A percentile compares a stretch with the other conserved stretches of the same genome.
Conservation (phyloP, 2,113 vertebrate genomes). For the Engystomops pustulosus region DNA sequence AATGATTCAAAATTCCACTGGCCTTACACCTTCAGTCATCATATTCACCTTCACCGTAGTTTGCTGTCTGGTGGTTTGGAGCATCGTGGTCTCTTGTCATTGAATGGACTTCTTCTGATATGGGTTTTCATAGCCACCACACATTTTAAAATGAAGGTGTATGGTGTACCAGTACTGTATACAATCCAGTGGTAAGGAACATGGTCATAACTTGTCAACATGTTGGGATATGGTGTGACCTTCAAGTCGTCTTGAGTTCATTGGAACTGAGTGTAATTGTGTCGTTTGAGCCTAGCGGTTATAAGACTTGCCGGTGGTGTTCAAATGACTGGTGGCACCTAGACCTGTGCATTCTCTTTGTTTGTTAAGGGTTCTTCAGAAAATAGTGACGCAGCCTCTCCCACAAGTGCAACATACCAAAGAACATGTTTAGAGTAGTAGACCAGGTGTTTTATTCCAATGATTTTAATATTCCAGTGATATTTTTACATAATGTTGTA, state of each 20-base stretch:
- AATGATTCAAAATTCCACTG: conserved; percentile 72
- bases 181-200: conserved; percentile 77
- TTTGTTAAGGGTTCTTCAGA: conserved; percentile 84
- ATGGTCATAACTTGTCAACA: conserved; percentile 78
- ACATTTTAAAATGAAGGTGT: conserved; percentile 70
- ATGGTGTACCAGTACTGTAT: conserved; percentile 67
- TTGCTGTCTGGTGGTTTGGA: conserved; percentile 78
- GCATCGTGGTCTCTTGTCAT: conserved; percentile 75
- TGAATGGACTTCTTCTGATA: conserved; percentile 78
- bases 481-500: conserved; percentile 84
- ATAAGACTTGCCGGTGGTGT: conserved; percentile 67
- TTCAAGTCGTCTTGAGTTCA: conserved; percentile 75
- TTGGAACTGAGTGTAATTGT: conserved; percentile 74
- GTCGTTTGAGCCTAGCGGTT: conserved; percentile 71
- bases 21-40: conserved; percentile 79
- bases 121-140: conserved; percentile 72
- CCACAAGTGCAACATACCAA: conserved; percentile 78
- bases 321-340: conserved; percentile 79
- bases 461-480: conserved; percentile 83
- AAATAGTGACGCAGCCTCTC: conserved; percentile 73
- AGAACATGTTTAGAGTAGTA: conserved; percentile 81
- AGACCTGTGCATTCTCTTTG: conserved; percentile 95
- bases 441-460: conserved; percentile 83
- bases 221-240: conserved; percentile 71
- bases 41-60: conserved; percentile 76